A percentile compares a stretch with the other conserved stretches of the same genome.
Conservation (phyloP, 2,797 vertebrate genomes). For the Caiman crocodilus region DNA sequence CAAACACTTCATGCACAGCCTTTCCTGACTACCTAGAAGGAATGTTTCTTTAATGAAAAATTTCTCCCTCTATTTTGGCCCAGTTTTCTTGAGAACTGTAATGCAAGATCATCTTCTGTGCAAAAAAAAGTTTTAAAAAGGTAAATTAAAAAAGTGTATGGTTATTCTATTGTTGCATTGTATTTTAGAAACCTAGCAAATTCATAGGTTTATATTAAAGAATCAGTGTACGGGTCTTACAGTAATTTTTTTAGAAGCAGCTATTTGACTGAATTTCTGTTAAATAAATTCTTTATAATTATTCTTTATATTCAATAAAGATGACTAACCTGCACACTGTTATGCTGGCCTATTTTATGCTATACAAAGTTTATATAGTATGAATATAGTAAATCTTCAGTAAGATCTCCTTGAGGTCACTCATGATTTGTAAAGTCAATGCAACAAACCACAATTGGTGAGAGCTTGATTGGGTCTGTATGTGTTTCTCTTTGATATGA, state of each 20-base stretch:
- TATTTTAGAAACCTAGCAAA: slow-evolving; percentile 33
- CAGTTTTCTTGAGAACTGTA: slow-evolving; percentile 31
- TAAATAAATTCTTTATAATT: slow-evolving; percentile 51
- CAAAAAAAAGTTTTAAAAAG: slow-evolving; percentile 26
- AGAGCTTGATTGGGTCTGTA: slow-evolving; percentile 63
- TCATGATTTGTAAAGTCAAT: slow-evolving; percentile 46
- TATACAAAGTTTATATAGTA: slow-evolving; percentile 45
- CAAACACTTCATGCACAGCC: slow-evolving; percentile 6
- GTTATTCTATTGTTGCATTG: background rate
- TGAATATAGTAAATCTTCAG: slow-evolving; percentile 58
- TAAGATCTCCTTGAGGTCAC: slow-evolving; percentile 47
- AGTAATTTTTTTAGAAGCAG: background rate
- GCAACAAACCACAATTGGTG: slow-evolving; percentile 37
- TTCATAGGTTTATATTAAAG: background rate
- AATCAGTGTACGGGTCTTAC: background rate
- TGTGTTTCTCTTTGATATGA: slow-evolving; percentile 40
- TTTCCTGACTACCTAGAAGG: slow-evolving; percentile 16
- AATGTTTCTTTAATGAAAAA: slow-evolving; percentile 27
- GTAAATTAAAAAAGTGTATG: background rate
- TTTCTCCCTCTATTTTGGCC: slow-evolving; percentile 21
- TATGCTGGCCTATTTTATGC: slow-evolving; percentile 62
- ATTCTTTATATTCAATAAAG: slow-evolving; percentile 59
- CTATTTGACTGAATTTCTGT: background rate
- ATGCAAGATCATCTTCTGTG: background rate
- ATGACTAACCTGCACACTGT: slow-evolving; percentile 53